Conservation (phyloP, 2,888 invertebrate species). For the Mythimna albipuncta region DNA sequence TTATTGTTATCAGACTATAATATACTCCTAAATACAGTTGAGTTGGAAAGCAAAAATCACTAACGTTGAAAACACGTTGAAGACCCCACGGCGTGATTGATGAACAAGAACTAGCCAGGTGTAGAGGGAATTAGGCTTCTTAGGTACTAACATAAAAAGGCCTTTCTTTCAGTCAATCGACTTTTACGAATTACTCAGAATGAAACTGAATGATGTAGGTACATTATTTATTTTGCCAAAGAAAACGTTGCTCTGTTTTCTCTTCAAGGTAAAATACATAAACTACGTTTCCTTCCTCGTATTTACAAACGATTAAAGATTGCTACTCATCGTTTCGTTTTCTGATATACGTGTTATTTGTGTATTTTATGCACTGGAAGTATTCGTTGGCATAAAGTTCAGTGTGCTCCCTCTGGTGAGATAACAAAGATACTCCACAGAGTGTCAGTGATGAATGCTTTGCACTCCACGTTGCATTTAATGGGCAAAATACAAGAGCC, state of each 20-base stretch:
- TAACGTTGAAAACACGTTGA: not conserved
- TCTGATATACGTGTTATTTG: conserved; percentile 15
- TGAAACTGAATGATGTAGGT: conserved; percentile 25
- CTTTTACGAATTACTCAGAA: conserved; percentile 21
- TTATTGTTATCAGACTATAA: conserved; percentile 18
- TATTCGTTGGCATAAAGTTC: conserved; percentile 34
- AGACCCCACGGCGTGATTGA: conserved; percentile 16
- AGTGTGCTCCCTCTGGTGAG: conserved; percentile 18
- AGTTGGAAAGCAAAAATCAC: conserved; percentile 5
- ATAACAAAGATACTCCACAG: conserved; percentile 51
- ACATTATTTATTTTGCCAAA: conserved; percentile 29
- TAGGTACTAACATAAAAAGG: conserved; percentile 28
- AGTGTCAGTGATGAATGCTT: conserved; percentile 53
- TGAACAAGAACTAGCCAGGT: conserved; percentile 9
- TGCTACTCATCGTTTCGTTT: not conserved
- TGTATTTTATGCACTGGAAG: conserved; percentile 1
- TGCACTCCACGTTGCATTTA: conserved; percentile 45
- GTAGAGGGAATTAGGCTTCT: conserved; percentile 21
- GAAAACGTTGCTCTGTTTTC: conserved; percentile 23
- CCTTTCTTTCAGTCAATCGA: conserved; percentile 30
- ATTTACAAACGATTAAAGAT: conserved; percentile 8
- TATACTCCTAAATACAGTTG: conserved; percentile 8
- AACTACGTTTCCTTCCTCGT: not conserved
- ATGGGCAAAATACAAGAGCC: conserved; percentile 24
- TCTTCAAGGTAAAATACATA: not conserved